These are phyloP conservation scores for Reinhardtius hippoglossoides DNA, from an alignment of 2,113 vertebrate species.

Conservation along the genomic window DNA sequence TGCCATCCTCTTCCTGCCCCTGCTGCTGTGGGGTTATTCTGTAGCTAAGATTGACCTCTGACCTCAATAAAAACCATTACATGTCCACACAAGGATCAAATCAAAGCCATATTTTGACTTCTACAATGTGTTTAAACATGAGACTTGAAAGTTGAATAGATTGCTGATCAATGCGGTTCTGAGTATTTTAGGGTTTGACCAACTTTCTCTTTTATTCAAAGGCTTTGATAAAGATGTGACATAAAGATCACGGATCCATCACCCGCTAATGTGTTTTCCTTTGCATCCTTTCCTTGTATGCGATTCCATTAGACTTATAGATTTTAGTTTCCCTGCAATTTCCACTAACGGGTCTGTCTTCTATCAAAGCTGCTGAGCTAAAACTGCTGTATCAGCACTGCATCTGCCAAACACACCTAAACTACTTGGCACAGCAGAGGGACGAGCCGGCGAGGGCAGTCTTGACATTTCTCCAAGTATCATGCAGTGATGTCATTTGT, in stretches of 20 bases:
- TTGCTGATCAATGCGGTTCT: not conserved
- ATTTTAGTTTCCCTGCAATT: slow-evolving; percentile 8
- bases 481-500: not conserved
- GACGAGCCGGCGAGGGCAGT: not conserved
- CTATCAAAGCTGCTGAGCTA: slow-evolving; percentile 2
- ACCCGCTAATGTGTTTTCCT: slow-evolving; percentile 13
- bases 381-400: slow-evolving; percentile 12
- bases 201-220: not conserved
- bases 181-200: not conserved
- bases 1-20: not conserved
- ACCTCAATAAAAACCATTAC: slow-evolving; percentile 36
- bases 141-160: not conserved
- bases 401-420: slow-evolving; percentile 25
- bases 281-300: not conserved
- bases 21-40: not conserved
- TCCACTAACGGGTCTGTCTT: not conserved
- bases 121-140: not conserved
- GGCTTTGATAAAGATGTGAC: not conserved
- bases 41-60: slow-evolving; percentile 46
- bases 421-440: slow-evolving; percentile 2
- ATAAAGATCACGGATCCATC: not conserved
- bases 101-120: slow-evolving; percentile 6
- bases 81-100: slow-evolving; percentile 18
- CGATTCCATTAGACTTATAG: not conserved
- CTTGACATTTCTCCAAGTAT: slow-evolving; percentile 6